phyloP scores from a whole-genome alignment of 2,797 vertebrate genomes.

The Girardinus metallicus region DNA sequence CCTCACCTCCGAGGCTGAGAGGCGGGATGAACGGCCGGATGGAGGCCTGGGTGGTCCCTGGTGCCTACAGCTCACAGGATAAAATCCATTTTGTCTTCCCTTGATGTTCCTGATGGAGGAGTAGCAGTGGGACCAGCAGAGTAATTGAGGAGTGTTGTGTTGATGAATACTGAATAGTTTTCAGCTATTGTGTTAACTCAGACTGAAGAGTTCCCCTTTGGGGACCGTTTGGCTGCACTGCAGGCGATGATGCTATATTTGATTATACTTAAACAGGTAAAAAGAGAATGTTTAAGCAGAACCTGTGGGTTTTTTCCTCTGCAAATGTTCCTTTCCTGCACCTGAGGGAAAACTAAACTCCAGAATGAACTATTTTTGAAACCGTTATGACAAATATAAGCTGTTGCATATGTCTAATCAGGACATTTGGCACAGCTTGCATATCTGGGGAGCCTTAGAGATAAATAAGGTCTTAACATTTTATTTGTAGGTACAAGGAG shows the following conservation, averaged over 20 bases:
- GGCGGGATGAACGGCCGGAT: not conserved
- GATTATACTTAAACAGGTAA: not conserved
- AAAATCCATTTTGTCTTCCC: slow-evolving; percentile 64
- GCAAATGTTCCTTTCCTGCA: not conserved
- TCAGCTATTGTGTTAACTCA: slow-evolving; percentile 1
- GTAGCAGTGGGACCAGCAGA: not conserved
- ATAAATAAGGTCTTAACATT: too few species aligned
- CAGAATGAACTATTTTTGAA: not conserved
- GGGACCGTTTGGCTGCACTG: not conserved
- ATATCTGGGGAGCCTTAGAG: too few species aligned
- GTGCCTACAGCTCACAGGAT: slow-evolving; percentile 16
- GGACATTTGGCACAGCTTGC: too few species aligned
- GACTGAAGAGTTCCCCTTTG: not conserved
- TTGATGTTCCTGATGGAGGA: slow-evolving; percentile 42
- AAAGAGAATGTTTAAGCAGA: not conserved
- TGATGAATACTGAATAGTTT: not conserved
- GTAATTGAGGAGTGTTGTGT: not conserved
- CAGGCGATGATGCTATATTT: not conserved
- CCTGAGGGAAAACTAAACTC: not conserved
- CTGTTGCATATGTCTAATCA: not conserved
- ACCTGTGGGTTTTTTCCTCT: not conserved
- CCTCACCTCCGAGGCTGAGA: slow-evolving; percentile 34
- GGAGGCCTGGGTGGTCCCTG: slow-evolving; percentile 24
- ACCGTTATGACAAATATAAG: not conserved
- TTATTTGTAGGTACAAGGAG: not conserved